Evolutionary conservation across 1,140 invertebrate species (phyloP).

Genomic region (Aricia agestis): DNA sequence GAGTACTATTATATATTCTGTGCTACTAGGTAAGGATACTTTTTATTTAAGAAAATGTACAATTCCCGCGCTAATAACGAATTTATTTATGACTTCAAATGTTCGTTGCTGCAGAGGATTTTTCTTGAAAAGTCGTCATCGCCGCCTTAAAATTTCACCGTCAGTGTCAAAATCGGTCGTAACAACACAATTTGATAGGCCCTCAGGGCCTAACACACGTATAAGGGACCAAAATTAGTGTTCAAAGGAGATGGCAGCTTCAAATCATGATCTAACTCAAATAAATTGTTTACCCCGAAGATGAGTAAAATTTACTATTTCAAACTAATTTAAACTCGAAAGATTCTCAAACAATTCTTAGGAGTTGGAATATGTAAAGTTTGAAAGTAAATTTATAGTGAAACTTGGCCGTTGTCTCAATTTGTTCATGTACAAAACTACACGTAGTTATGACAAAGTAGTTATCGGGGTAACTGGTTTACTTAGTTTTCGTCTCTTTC

Average conservation of each 20-base stretch:
- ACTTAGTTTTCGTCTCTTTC: too few species aligned
- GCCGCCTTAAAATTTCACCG: too few species aligned
- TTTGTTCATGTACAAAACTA: constrained; percentile 7
- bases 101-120: too few species aligned
- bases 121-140: too few species aligned
- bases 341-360: constrained; percentile 12
- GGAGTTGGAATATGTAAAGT: constrained; percentile 12
- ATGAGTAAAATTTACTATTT: constrained; percentile 10
- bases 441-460: not conserved
- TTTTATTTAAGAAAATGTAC: too few species aligned
- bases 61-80: too few species aligned
- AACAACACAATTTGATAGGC: not conserved
- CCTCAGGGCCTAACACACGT: not conserved
- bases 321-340: constrained; percentile 14
- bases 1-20: too few species aligned
- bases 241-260: not conserved
- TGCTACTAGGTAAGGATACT: too few species aligned
- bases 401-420: not conserved
- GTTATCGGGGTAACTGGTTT: too few species aligned
- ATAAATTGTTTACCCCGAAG: constrained; percentile 11
- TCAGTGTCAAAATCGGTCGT: too few species aligned
- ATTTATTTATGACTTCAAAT: too few species aligned
- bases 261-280: not conserved
- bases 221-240: not conserved
- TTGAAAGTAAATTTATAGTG: constrained; percentile 11